phyloP scores from a whole-genome alignment of 2,113 vertebrate genomes.

The Lichenostomus cassidix region DNA sequence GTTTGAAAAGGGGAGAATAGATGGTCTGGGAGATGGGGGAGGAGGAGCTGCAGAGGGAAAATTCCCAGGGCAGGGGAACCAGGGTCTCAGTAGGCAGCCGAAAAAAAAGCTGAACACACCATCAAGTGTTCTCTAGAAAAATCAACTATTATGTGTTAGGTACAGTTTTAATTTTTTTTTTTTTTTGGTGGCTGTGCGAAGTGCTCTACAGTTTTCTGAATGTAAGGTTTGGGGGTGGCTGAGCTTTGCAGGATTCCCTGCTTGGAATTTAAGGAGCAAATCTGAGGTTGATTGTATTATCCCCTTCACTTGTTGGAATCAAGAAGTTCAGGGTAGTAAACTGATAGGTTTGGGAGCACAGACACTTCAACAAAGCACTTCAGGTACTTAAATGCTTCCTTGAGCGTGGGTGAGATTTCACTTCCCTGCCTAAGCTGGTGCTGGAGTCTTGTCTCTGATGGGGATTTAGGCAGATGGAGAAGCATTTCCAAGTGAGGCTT shows the following conservation, averaged over 20 bases:
- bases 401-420: not conserved
- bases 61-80: constrained; percentile 52
- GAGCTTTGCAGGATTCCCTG: not conserved
- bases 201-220: not conserved
- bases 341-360: not conserved
- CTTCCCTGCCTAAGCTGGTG: not conserved
- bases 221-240: not conserved
- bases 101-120: not conserved
- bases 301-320: not conserved
- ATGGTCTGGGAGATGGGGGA: constrained; percentile 61
- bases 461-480: not conserved
- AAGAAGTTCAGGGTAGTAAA: not conserved
- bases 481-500: not conserved
- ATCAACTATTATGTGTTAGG: not conserved
- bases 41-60: constrained; percentile 18
- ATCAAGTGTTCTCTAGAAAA: constrained; percentile 33
- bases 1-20: constrained; percentile 71
- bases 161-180: not conserved
- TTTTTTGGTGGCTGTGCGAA: not conserved
- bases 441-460: not conserved
- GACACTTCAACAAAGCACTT: constrained; percentile 8
- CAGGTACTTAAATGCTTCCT: constrained; percentile 10
- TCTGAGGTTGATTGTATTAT: not conserved
- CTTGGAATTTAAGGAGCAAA: not conserved
- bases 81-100: not conserved